Conservation (phyloP, 2,797 vertebrate genomes). For the Enteromius thamalakanensis region DNA sequence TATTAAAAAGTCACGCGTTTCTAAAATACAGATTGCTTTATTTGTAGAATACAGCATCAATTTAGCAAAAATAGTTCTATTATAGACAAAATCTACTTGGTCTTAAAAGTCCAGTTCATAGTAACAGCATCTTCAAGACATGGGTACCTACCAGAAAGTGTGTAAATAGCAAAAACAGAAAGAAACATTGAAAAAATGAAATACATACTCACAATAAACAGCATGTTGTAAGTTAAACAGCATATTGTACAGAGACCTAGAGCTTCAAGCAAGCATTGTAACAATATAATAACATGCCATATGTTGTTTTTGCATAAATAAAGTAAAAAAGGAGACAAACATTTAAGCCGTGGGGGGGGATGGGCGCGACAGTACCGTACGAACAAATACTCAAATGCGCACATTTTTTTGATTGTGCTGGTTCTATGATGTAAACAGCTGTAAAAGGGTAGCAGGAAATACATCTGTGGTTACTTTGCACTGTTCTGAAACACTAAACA, state of each 20-base stretch:
- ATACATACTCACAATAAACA: slow-evolving; percentile 22
- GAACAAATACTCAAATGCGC: slow-evolving; percentile 15
- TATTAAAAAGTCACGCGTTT: slow-evolving; percentile 50
- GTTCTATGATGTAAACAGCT: slow-evolving; percentile 38
- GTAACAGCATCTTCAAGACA: slow-evolving; percentile 65
- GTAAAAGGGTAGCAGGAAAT: slow-evolving; percentile 11
- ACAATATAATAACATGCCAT: slow-evolving; percentile 50
- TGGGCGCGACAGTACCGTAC: neutral
- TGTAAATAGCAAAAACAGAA: slow-evolving; percentile 24
- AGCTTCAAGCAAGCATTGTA: slow-evolving; percentile 54
- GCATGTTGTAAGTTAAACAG: slow-evolving; percentile 33
- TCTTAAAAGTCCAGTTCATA: slow-evolving; percentile 66
- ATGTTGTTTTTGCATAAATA: slow-evolving; percentile 42
- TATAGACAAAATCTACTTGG: slow-evolving; percentile 73
- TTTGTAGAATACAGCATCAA: slow-evolving; percentile 71
- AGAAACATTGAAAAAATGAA: slow-evolving; percentile 39
- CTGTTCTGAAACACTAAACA: slow-evolving; percentile 22
- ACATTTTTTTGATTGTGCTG: slow-evolving; percentile 24
- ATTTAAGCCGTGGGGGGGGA: neutral
- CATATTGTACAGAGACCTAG: slow-evolving; percentile 33
- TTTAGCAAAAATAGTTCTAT: slow-evolving; percentile 78
- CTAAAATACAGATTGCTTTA: slow-evolving; percentile 80
- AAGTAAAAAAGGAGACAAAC: slow-evolving; percentile 54
- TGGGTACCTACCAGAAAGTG: slow-evolving; percentile 53
- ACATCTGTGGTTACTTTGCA: slow-evolving; percentile 28